phyloP scores from a whole-genome alignment of 1,140 invertebrate species.

The Brachionus angularis region DNA sequence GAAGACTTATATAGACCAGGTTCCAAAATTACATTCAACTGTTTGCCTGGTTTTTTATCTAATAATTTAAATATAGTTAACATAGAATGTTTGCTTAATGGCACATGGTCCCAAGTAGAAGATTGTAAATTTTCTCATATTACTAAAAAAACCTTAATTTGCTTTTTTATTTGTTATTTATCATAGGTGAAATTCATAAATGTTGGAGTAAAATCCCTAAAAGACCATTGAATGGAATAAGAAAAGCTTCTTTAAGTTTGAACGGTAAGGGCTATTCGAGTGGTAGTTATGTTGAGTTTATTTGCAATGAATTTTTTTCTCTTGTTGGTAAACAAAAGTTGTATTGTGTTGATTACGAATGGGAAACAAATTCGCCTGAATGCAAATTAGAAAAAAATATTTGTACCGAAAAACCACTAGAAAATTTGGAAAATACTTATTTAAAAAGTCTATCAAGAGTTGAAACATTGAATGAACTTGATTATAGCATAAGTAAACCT shows the following conservation, averaged over 20 bases:
- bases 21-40: slow-evolving; percentile 3
- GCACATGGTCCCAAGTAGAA: neutral
- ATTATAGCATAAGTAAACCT: neutral
- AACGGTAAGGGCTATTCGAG: neutral
- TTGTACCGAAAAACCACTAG: neutral
- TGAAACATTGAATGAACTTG: neutral
- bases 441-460: slow-evolving; percentile 15
- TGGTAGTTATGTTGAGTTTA: neutral
- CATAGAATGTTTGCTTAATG: neutral
- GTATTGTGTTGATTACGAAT: slow-evolving; percentile 12
- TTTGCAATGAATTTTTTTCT: slow-evolving; percentile 25
- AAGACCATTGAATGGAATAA: slow-evolving; percentile 15
- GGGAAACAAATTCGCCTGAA: slow-evolving; percentile 13
- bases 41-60: slow-evolving; percentile 30
- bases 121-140: slow-evolving; percentile 2
- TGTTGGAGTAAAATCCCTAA: slow-evolving; percentile 16
- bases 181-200: neutral
- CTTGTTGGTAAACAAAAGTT: neutral
- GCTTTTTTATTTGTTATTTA: neutral
- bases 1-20: neutral
- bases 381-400: slow-evolving; percentile 8
- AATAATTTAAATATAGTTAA: neutral
- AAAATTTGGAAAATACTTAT: neutral
- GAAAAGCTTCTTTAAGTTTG: neutral
- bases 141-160: too few species aligned